Conservation (phyloP, 2,888 invertebrate genomes). For the Syrista parreyssii region DNA sequence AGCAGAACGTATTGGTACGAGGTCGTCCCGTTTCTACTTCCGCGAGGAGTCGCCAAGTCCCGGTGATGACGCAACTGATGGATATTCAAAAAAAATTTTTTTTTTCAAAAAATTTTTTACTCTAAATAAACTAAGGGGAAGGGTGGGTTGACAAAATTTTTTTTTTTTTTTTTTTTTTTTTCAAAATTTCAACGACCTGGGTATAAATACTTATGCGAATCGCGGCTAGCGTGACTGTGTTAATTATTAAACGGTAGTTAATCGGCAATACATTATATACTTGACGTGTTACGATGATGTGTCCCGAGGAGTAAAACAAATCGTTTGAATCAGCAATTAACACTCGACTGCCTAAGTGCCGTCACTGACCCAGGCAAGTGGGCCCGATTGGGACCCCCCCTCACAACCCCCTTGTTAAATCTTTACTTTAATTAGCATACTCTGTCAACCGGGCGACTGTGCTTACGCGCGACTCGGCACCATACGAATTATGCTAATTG, state of each 20-base stretch:
- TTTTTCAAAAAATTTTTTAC: background rate
- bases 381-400: background rate
- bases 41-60: background rate
- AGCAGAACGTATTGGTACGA: constrained; percentile 31
- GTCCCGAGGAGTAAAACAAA: background rate
- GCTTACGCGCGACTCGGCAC: constrained; percentile 21
- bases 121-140: too few relatives aligned
- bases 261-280: background rate
- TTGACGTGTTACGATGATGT: background rate
- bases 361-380: background rate
- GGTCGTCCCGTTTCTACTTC: background rate
- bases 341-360: background rate
- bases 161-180: background rate
- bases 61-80: background rate
- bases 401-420: constrained; percentile 22
- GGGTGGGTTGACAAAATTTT: background rate
- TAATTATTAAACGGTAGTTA: background rate
- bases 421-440: constrained; percentile 32
- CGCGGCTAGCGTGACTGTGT: background rate
- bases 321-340: background rate
- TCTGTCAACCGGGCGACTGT: constrained; percentile 29
- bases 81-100: too few relatives aligned
- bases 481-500: constrained; percentile 36
- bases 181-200: background rate
- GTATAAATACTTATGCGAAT: background rate